Evolutionary conservation across 2,113 vertebrate species (phyloP).

Genomic region (Balaeniceps rex): DNA sequence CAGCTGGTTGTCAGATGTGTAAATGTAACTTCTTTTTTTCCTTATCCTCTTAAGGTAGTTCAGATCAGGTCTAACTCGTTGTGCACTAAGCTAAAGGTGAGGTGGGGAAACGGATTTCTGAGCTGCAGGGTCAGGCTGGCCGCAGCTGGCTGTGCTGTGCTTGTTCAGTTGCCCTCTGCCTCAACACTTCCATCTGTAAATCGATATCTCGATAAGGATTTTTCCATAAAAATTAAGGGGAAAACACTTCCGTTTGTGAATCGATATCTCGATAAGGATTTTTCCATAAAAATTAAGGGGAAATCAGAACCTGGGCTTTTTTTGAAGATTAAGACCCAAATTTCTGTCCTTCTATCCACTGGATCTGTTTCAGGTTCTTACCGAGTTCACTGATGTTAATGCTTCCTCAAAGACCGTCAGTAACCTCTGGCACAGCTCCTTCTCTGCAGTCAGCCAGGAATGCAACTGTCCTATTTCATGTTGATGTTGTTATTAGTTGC

Average conservation of each 20-base stretch:
- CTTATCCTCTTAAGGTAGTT: neutral
- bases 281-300: neutral
- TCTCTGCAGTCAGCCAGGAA: neutral
- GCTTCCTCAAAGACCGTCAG: neutral
- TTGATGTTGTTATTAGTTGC: neutral
- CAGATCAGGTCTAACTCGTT: neutral
- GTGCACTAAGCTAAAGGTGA: neutral
- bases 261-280: neutral
- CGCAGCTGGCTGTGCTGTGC: neutral
- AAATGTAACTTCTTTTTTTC: neutral
- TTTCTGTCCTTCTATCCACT: neutral
- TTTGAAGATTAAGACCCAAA: neutral
- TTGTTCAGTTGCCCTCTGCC: neutral
- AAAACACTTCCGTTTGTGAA: neutral
- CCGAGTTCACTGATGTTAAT: neutral
- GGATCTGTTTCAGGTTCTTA: neutral
- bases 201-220: neutral
- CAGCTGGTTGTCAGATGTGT: constrained; percentile 65
- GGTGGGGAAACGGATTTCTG: neutral
- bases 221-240: neutral
- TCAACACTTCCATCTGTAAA: neutral
- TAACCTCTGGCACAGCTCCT: neutral
- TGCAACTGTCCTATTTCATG: neutral
- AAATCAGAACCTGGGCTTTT: neutral
- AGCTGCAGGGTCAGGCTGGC: neutral